A percentile compares a stretch with the other conserved stretches of the same genome.
Evolutionary conservation across 2,888 invertebrate species (phyloP).

Genomic region (Lordiphosa fenestrarum): DNA sequence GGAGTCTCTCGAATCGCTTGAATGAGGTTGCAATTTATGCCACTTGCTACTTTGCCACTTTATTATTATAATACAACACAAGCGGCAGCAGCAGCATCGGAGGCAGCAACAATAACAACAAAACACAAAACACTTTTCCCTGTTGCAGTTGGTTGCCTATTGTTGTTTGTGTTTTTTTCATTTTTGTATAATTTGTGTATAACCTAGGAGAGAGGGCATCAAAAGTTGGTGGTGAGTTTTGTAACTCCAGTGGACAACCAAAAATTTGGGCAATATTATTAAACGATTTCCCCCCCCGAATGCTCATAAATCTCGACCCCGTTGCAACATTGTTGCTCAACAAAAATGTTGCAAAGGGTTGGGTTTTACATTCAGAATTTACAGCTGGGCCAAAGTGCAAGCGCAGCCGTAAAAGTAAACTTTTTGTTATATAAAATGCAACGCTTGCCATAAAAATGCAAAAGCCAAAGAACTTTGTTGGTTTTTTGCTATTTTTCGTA

Average conservation of each 20-base stretch:
- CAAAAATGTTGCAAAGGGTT: too few relatives aligned
- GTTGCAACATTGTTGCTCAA: too few relatives aligned
- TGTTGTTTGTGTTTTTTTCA: background rate
- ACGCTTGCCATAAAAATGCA: slow-evolving; percentile 36
- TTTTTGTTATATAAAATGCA: slow-evolving; percentile 26
- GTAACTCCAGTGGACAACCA: too few relatives aligned
- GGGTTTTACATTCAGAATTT: too few relatives aligned
- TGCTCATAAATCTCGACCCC: too few relatives aligned
- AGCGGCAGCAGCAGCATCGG: slow-evolving; percentile 42
- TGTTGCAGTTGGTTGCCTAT: slow-evolving; percentile 12
- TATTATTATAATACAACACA: slow-evolving; percentile 68
- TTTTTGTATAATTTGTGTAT: slow-evolving; percentile 16
- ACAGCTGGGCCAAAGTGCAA: background rate
- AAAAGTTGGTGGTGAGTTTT: too few relatives aligned
- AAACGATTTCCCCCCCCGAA: too few relatives aligned
- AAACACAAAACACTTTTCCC: slow-evolving; percentile 18
- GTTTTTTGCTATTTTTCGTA: slow-evolving; percentile 13
- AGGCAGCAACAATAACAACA: slow-evolving; percentile 65
- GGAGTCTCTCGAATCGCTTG: slow-evolving; percentile 41
- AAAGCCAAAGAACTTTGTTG: slow-evolving; percentile 3
- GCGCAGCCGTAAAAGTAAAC: slow-evolving; percentile 44
- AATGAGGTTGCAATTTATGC: slow-evolving; percentile 75
- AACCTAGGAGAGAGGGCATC: too few relatives aligned
- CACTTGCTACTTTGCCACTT: slow-evolving; percentile 72
- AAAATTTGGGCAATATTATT: too few relatives aligned